Conservation (phyloP, 2,797 vertebrate genomes). For the Halcyon badia region DNA sequence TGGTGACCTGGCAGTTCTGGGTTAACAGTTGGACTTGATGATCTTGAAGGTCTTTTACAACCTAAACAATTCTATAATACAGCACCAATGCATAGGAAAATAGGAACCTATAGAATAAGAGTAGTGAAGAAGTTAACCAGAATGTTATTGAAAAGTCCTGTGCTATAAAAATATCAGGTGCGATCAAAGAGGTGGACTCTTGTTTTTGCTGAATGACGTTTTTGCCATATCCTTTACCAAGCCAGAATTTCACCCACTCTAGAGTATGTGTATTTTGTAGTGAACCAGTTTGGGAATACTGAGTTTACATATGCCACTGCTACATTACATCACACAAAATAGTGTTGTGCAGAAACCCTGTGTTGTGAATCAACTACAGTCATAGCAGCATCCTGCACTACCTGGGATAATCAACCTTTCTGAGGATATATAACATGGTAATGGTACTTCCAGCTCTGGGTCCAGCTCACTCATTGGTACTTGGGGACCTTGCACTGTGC, state of each 20-base stretch:
- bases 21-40: neutral
- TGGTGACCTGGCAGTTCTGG: neutral
- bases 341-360: neutral
- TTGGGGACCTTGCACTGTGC: neutral
- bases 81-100: neutral
- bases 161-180: neutral
- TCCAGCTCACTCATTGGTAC: neutral
- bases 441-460: neutral
- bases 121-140: neutral
- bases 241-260: neutral
- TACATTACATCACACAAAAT: neutral
- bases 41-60: neutral
- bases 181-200: neutral
- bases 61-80: neutral
- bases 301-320: neutral
- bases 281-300: neutral
- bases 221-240: neutral
- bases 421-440: neutral
- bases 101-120: neutral
- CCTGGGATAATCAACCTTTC: neutral
- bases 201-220: neutral
- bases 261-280: neutral
- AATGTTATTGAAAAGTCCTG: neutral
- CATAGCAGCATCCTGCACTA: neutral
- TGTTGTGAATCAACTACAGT: neutral